A percentile compares a stretch with the other conserved stretches of the same genome.
Evolutionary conservation across 2,797 vertebrate species (phyloP).

Genomic region (Furcifer pardalis): DNA sequence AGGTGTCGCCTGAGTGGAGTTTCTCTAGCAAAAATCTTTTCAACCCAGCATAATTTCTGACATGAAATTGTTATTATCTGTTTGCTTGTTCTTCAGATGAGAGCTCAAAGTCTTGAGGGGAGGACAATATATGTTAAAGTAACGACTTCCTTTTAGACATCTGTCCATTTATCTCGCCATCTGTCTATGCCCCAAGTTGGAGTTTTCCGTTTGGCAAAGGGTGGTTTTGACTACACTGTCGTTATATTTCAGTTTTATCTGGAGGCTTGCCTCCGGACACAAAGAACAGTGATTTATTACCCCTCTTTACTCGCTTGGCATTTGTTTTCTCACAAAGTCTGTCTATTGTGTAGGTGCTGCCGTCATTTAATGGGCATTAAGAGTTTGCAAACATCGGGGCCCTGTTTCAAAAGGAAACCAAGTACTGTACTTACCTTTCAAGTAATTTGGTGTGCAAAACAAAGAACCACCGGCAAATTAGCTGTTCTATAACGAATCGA

Average conservation of each 20-base stretch:
- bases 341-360: slow-evolving; percentile 7
- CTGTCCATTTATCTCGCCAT: no score
- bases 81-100: not conserved
- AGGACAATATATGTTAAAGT: not conserved
- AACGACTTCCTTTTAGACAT: not conserved
- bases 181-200: no score
- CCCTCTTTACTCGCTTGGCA: not conserved
- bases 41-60: no score
- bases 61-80: no score
- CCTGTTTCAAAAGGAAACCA: slow-evolving; percentile 22
- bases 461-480: not conserved
- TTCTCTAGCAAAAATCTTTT: no score
- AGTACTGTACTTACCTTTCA: not conserved
- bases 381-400: slow-evolving; percentile 20
- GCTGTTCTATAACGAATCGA: not conserved
- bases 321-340: not conserved
- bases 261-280: not conserved
- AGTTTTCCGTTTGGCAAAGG: not conserved
- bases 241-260: not conserved
- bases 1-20: no score
- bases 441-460: not conserved
- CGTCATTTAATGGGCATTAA: slow-evolving; percentile 26
- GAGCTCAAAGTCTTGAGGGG: no score
- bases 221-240: not conserved
- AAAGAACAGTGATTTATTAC: slow-evolving; percentile 17